These are phyloP conservation scores for Hippocampus comes DNA, from an alignment of 2,113 vertebrate genomes.

Conservation along the genomic window DNA sequence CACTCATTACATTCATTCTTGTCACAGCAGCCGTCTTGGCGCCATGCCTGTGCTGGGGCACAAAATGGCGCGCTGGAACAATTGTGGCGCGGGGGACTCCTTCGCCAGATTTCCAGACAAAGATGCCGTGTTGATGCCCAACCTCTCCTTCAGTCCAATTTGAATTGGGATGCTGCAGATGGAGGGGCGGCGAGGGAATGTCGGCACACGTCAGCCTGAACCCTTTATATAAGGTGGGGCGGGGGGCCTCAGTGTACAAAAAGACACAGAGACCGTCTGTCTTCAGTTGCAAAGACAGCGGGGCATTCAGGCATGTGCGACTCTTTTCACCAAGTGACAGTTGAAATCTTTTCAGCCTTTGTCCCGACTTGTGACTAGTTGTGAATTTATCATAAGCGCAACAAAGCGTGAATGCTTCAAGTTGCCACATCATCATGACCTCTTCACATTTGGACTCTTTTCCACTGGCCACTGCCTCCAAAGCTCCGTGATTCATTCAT, in stretches of 20 bases:
- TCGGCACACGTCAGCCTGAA: constrained; percentile 62
- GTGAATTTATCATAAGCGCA: neutral
- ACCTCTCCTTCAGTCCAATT: constrained; percentile 48
- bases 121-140: constrained; percentile 44
- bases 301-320: constrained; percentile 51
- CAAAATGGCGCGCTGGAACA: constrained; percentile 40
- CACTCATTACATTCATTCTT: constrained; percentile 16
- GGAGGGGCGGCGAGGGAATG: constrained; percentile 36
- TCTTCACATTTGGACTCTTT: neutral
- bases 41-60: constrained; percentile 22
- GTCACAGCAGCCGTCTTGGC: constrained; percentile 44
- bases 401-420: constrained; percentile 1
- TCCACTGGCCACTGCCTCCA: neutral
- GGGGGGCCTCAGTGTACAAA: constrained; percentile 55
- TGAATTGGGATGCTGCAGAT: constrained; percentile 23
- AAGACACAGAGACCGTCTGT: constrained; percentile 60
- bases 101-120: constrained; percentile 57
- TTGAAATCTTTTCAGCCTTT: constrained; percentile 9
- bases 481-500: constrained; percentile 30
- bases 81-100: constrained; percentile 44
- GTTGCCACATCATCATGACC: neutral
- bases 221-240: constrained; percentile 50
- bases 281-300: constrained; percentile 30
- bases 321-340: constrained; percentile 48
- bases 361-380: neutral